Base-by-base conservation (phyloP, 2,888 invertebrate species). In the Pogonocherus hispidulus region DNA sequence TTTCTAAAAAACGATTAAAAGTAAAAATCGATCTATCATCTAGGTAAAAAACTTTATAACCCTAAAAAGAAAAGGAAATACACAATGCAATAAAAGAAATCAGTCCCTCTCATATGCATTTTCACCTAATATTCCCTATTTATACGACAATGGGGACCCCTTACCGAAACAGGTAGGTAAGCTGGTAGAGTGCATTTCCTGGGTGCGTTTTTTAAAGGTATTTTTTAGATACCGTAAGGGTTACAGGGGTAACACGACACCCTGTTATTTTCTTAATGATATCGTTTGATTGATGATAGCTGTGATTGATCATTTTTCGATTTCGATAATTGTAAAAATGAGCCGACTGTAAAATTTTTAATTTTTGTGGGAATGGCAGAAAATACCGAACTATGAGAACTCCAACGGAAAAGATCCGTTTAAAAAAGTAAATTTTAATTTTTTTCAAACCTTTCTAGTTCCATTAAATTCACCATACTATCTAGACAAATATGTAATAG, bases 281-380 rank as follows among this genome's bases (percentile, higher is more conserved):
- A 74, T 71, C 65, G 65, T 66, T 75, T 80, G 80, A 80, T 80
- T 80, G 81, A 79, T 80, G 79, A 77, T 78, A 69, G 75, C 49
- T 67, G 71, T 79, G 80, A 79, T 79, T 75, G 80, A 80, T 80
- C 76, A 78, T 77, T 77, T 79, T 80, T 78, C 76, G 78, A 79
- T 78, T 76, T 76, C 75, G 66, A 75, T 79, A 76, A 76, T 76
- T 72, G 75, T 75, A 56, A 70, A 74, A 76, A 57, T 71, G 72
- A 71, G 68, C 72, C 73, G 70, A 76, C 75, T 76, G 76, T 75
- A 74, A 78, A 79, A 78, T 77, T 72, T 69, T 56, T 66, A 74
- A 78, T 74, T 78, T 78, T 77, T 77, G 76, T 78, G 78, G 76
- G 78, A 78, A 78, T 64, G 44, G 32, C 27, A 19, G 51, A 32